These are phyloP conservation scores for Perdix hodgsoniae DNA, from an alignment of 2,797 vertebrate genomes.

Conservation along the genomic window DNA sequence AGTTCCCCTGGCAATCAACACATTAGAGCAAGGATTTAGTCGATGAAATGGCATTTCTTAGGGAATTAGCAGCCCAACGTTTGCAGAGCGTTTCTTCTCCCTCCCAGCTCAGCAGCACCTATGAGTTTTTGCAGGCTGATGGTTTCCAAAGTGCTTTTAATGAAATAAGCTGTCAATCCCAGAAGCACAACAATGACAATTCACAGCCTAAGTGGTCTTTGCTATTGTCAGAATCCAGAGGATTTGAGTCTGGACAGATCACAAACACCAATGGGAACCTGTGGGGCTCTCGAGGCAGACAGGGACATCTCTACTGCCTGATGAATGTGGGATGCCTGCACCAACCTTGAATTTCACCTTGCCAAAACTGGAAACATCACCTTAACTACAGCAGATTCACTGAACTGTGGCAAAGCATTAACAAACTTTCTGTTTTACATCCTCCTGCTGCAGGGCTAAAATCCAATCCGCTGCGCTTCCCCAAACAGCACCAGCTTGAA, in stretches of 20 bases:
- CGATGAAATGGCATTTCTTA: slow-evolving; percentile 39
- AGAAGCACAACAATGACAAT: neutral
- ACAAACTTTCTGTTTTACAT: neutral
- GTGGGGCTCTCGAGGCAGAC: neutral
- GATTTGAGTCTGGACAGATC: neutral
- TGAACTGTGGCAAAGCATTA: neutral
- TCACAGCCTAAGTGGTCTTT: neutral
- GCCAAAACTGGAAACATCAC: neutral
- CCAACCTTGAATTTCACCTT: neutral
- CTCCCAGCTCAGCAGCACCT: slow-evolving; percentile 26
- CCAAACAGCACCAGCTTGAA: neutral
- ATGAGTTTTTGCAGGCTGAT: neutral
- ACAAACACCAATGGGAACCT: too few species aligned
- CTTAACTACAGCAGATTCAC: neutral
- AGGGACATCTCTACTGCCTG: neutral
- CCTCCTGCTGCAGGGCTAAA: neutral
- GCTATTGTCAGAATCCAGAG: neutral
- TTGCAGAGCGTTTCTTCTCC: slow-evolving; percentile 19
- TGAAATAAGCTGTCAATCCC: slow-evolving; percentile 8
- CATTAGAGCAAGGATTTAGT: slow-evolving; percentile 32
- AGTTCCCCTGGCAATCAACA: slow-evolving; percentile 44
- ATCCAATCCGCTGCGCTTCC: neutral
- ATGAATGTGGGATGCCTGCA: neutral
- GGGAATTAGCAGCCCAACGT: neutral
- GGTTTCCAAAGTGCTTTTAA: slow-evolving; percentile 39